Evolutionary conservation across 2,113 vertebrate genomes (phyloP), one percentile per base, ranked within the genome.

Genomic region (Carettochelys insculpta): DNA sequence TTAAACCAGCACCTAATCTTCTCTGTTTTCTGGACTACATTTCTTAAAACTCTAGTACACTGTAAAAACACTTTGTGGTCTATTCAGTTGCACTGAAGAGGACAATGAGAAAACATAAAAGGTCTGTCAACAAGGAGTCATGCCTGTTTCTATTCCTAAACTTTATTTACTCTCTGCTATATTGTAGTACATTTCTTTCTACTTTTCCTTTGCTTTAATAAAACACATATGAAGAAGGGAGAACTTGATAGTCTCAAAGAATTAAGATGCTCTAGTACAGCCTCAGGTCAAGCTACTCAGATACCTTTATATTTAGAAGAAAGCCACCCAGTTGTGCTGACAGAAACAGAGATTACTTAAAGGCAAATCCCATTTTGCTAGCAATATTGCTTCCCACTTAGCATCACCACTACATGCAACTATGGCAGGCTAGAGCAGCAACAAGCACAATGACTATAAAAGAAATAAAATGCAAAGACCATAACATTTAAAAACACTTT

Each of bases 321-420:
- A 8, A 12, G 90, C 85, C 31, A 92, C 17, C 51, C 65, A 86
- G 38, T 41, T 50, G 43, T 78, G 58, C 16, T 31, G 56, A 45
- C 4, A 34, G 56, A 80, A 79, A 53, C 14, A 87, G 25, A 0
- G 34, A 71, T 45, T 91, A 81, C n/a, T 58, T 85, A 75, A 76
- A 2, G 1, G 53, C 68, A 56, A 71, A 86, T 92, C 48, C n/a
- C 38, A 75, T 93, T 94, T 53, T 90, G 85, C 89, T 81, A 91
- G 87, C 58, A 94, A 79, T 80, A 71, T 58, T 1, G 41, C 71
- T 92, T 94, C 50, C 50, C 80, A 29, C 47, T 87, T 80, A 92
- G 88, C 89, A 87, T 88, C 52, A 79, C 3, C 6, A 81, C 81
- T 71, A 86, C 88, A 96, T 92, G 92, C 90, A 96, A 92, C 48